Percentiles rank a stretch among this genome's conserved stretches.
Evolutionary conservation across 2,113 vertebrate genomes (phyloP).

Genomic region (Entelurus aequoreus): DNA sequence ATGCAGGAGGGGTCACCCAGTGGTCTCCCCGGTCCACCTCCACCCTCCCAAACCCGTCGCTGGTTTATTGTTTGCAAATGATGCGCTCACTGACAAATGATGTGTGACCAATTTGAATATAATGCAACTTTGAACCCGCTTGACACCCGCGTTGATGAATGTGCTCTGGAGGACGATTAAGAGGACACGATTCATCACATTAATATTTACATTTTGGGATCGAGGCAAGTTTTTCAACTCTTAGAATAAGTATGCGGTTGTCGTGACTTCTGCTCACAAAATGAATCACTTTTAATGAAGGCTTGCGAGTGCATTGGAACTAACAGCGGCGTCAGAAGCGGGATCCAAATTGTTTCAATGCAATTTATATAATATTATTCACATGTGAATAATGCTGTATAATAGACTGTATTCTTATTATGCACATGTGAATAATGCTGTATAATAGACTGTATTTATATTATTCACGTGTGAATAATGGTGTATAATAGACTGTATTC

Average conservation of each 20-base stretch:
- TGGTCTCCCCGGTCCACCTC: slow-evolving; percentile 36
- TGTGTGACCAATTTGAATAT: slow-evolving; percentile 51
- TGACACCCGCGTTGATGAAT: slow-evolving; percentile 5
- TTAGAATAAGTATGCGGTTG: neutral
- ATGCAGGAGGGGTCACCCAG: slow-evolving; percentile 45
- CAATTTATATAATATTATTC: no score
- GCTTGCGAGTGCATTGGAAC: no score
- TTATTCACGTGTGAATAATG: no score
- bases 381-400: no score
- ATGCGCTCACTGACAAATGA: slow-evolving; percentile 60
- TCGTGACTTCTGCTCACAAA: neutral
- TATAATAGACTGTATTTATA: no score
- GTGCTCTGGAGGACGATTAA: slow-evolving; percentile 1
- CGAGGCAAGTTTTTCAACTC: neutral
- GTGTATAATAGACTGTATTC: no score
- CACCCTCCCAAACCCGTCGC: slow-evolving; percentile 31
- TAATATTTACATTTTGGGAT: neutral
- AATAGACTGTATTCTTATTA: no score
- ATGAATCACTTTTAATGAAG: neutral
- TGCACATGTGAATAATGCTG: no score
- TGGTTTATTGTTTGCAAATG: slow-evolving; percentile 55
- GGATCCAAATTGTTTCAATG: no score
- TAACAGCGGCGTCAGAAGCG: no score
- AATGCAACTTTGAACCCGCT: slow-evolving; percentile 41
- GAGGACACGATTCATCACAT: neutral